These are phyloP conservation scores for Zeugodacus cucurbitae DNA, from an alignment of 1,140 invertebrate genomes.

Conservation along the genomic window DNA sequence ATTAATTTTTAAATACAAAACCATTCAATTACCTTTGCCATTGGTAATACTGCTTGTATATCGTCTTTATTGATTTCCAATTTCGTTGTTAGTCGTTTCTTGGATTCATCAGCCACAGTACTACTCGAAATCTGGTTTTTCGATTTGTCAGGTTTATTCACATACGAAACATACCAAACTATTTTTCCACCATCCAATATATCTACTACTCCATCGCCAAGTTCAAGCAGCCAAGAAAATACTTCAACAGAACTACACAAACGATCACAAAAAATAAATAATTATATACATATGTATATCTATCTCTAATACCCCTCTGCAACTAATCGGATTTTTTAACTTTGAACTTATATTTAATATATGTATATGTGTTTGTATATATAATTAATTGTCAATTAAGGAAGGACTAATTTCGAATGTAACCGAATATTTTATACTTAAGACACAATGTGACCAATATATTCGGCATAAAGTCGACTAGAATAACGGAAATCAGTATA, in stretches of 20 bases:
- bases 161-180: conserved; percentile 82
- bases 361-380: no score
- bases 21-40: conserved; percentile 82
- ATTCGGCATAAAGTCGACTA: no score
- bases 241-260: conserved; percentile 72
- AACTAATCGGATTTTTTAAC: no score
- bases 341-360: no score
- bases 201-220: conserved; percentile 82
- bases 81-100: conserved; percentile 81
- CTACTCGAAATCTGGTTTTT: conserved; percentile 65
- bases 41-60: conserved; percentile 92
- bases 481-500: no score
- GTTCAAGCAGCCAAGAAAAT: conserved; percentile 90
- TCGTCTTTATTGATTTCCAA: conserved; percentile 94
- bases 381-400: no score
- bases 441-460: no score
- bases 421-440: no score
- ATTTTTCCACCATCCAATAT: conserved; percentile 83
- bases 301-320: no score
- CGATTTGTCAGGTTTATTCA: conserved; percentile 70
- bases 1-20: background rate
- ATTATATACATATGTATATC: no score
- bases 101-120: conserved; percentile 69
- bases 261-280: background rate
- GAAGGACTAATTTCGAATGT: no score